Evolutionary conservation across 2,888 invertebrate species (phyloP).

Genomic region (Caenorhabditis sp.): DNA sequence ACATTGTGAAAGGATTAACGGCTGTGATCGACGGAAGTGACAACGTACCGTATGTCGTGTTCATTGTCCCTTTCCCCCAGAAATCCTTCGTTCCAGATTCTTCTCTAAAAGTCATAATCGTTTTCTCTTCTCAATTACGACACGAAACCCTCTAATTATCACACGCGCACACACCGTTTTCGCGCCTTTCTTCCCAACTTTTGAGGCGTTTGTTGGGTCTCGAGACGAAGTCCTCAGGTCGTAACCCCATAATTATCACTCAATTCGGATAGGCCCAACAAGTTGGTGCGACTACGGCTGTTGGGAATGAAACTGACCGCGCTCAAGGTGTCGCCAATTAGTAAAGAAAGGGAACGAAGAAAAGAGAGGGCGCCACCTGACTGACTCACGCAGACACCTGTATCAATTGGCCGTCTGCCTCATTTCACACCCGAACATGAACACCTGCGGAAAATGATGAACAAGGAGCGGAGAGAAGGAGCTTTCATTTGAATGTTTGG

Average conservation of each 20-base stretch:
- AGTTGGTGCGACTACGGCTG: conserved; percentile 4
- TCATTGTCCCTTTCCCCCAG: too few species aligned
- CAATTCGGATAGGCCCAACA: neutral
- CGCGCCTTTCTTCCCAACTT: too few species aligned
- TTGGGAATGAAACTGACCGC: conserved; percentile 12
- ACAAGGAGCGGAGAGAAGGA: neutral
- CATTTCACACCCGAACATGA: conserved; percentile 34
- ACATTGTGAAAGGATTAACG: neutral
- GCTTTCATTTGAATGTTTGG: too few species aligned
- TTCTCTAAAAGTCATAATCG: too few species aligned
- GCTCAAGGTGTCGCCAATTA: too few species aligned
- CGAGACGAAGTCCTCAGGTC: conserved; percentile 33
- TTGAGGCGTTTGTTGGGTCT: neutral
- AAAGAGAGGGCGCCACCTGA: conserved; percentile 8
- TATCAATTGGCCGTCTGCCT: conserved; percentile 27
- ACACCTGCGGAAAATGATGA: conserved; percentile 34
- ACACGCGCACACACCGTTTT: conserved; percentile 19
- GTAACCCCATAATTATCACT: conserved; percentile 20
- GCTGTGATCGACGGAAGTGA: too few species aligned
- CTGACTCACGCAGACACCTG: too few species aligned
- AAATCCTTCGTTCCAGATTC: conserved; percentile 1
- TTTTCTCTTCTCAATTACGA: conserved; percentile 30
- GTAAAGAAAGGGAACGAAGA: neutral
- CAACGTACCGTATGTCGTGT: conserved; percentile 10
- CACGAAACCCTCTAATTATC: conserved; percentile 13